Evolutionary conservation across 2,888 invertebrate species (phyloP), one percentile per base, ranked within the genome.

Genomic region (Thecocarcelia acutangulata): DNA sequence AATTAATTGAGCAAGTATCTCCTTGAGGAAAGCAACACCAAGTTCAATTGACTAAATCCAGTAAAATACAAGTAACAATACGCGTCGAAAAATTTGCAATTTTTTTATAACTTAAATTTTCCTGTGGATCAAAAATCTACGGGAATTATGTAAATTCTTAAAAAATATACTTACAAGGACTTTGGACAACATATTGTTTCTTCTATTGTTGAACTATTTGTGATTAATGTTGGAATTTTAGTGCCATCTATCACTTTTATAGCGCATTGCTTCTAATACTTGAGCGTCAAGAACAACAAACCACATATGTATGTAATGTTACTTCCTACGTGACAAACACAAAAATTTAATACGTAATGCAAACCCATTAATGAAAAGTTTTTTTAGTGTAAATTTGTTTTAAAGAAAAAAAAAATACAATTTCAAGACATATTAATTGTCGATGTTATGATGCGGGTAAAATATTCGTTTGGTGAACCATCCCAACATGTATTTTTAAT

Each of bases 281-380:
- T 63, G 2, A 54, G 48, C 48, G 74, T 59, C 40, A 61, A 63
- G 54, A 56, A 21, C 50, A 68, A 42, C 33, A 64, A 75, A 59
- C 68, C 54, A 37, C 15, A 44, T 44, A n/a, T 69, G 13, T 54
- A 40, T 69, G n/a, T 54, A 40, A 44, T 69, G 73, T 54, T 19
- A 46, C 24, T 52, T 69, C 68, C 77, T 85, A 85, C 85, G 85
- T 85, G 85, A 85, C 85, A 80, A 83, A 84, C n/a, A 40, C 61
- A 24, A 37, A 37, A 77, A 81, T 66, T 50, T 56, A 42, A 56
- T 58, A 61, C 76, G 76, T 50, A 72, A 33, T 70, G 12, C 40
- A 70, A 59, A 48, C 59, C 73, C 48, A 64, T 56, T 64, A 68
- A 33, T 28, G 42, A 40, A 24, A 54, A 70, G 59, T 33, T 59